Base-by-base conservation (phyloP, 2,888 invertebrate species). In the Nomada ruficornis region DNA sequence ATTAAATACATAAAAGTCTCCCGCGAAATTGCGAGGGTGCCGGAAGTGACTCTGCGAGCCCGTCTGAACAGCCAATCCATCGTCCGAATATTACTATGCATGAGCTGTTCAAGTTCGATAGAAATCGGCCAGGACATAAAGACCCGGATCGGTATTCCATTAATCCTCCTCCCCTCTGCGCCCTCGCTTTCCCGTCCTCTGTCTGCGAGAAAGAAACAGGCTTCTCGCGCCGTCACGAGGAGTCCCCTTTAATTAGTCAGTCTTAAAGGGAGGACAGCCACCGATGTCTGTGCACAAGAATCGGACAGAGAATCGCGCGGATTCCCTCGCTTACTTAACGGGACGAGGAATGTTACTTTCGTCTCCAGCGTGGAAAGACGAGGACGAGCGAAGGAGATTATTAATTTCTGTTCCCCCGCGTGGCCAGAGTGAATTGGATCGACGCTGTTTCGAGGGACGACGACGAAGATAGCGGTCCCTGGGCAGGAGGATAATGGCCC, bases 381-480 rank as follows among this genome's bases (percentile, higher is more conserved):
- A 73, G 65, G 81, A 79, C 70, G 82, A 77, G 81, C 55, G 81
- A 63, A 55, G 68, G 69, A 52, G 76, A 68, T 88, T 88, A 88
- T 88, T 88, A 88, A 88, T 88, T 88, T 87, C 86, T 75, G 75
- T 88, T 80, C 63, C 79, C 85, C 36, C 18, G 64, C 69, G 86
- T 83, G 86, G 82, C 82, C 80, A 80, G 73, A 84, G 87, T 84
- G 88, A 88, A 88, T 88, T 88, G 88, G 88, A 88, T 88, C 88
- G 88, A 81, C 86, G 84, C 55, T 60, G 80, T 70, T 65, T 69
- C 69, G 88, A 59, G 78, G 80, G 82, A 86, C 77, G 78, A 62
- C 75, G 75, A 87, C 71, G 74, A 69, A 77, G 84, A 86, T 75
- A 81, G 86, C 74, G 81, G 77, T 69, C 72, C 75, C 74, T 57